Evolutionary conservation across 2,888 invertebrate species (phyloP), one percentile per base, ranked within the genome.

Genomic region (Trachelus troglodyta): DNA sequence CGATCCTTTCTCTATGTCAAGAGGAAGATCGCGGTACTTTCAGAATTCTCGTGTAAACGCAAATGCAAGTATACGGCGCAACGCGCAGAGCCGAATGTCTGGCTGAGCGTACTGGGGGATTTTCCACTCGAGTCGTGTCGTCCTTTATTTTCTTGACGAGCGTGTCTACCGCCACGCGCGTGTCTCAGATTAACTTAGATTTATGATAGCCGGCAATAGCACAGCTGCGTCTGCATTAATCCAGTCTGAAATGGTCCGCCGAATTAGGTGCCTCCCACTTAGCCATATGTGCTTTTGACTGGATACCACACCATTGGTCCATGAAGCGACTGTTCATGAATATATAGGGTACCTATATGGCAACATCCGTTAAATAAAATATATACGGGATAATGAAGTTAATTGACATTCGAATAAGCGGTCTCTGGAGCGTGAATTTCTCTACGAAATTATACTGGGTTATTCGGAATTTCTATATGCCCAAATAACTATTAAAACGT

Each of bases 211-310:
- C 75, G 75, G 75, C 80, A 76, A 83, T 81, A 81, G 81, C 83
- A 81, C 89, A 89, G 86, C 88, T 88, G 88, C 81, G 85, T 85
- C 85, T 81, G 82, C 87, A 88, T 89, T 90, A 89, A 89, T 89
- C 87, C 85, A 83, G 82, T 83, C 82, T 82, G 84, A 86, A 87
- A 85, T 83, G 82, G 82, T 84, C 84, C 81, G 77, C 75, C 82
- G 82, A 87, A 85, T 85, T 83, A 77, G 79, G 75, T 77, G 69
- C 79, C 69, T 74, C 56, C 79, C 77, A 71, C 77, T 77, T 73
- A 79, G 82, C 82, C 85, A 84, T 84, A 82, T 84, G 82, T 78
- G 82, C 81, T 81, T 81, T 81, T 82, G 82, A 84, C 81, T 82
- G 81, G 81, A 78, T 79, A 79, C 80, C 77, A 77, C 79, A 78